Evolutionary conservation across 2,797 vertebrate genomes (phyloP).

Genomic region (Euthynnus affinis): DNA sequence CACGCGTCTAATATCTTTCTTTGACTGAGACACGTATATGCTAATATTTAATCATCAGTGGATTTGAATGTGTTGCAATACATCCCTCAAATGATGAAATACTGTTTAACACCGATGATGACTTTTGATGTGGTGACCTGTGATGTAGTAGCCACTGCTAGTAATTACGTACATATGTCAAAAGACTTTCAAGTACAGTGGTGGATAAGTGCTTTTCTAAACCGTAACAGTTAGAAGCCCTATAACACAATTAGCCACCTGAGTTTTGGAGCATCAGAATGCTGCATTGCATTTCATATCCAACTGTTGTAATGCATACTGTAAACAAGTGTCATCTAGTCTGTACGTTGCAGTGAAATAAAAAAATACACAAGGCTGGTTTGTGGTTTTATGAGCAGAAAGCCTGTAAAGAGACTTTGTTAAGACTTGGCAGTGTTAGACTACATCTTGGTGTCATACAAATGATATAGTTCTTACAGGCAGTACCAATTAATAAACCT

Average conservation of each 20-base stretch:
- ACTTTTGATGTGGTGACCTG: constrained; percentile 10
- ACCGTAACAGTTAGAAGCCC: constrained; percentile 9
- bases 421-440: constrained; percentile 25
- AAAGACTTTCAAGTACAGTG: constrained; percentile 56
- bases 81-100: constrained; percentile 18
- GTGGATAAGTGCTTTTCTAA: constrained; percentile 28
- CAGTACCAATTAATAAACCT: not conserved
- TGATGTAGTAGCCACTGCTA: constrained; percentile 6
- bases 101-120: constrained; percentile 5
- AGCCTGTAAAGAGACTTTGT: constrained; percentile 19
- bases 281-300: not conserved
- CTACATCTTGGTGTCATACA: constrained; percentile 13
- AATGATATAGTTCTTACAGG: constrained; percentile 10
- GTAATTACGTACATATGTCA: not conserved
- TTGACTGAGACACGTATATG: not conserved
- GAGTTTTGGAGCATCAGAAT: constrained; percentile 37
- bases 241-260: constrained; percentile 42
- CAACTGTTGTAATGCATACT: constrained; percentile 1
- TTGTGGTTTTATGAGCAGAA: constrained; percentile 28
- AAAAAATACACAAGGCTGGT: constrained; percentile 22
- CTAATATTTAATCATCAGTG: constrained; percentile 24
- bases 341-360: constrained; percentile 35
- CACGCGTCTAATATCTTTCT: constrained; percentile 4
- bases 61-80: constrained; percentile 7
- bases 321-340: constrained; percentile 23